Evolutionary conservation across 2,888 invertebrate species (phyloP), one percentile per base, ranked within the genome.

Genomic region (Rhimphoctona megacephalus): DNA sequence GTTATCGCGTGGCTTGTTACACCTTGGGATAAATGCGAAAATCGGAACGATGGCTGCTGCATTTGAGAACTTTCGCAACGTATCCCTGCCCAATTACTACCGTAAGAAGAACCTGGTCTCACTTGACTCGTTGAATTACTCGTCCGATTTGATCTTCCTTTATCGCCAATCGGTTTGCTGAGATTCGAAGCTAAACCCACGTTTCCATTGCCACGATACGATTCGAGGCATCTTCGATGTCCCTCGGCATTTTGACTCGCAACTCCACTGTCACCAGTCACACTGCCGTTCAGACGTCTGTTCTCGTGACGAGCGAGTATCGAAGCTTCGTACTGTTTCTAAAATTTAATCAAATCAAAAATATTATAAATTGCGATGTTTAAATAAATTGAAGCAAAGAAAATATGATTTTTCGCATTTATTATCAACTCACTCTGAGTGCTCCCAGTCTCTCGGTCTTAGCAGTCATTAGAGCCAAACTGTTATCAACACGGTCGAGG

Each of bases 391-490:
- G 1, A 5, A 25, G 4, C 1, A 11, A 57, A 25, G 11, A 22
- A 25, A 14, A 0, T 0, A 49, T 11, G 22, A 54, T 43, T 11
- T 57, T 39, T 9, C n/a, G 52, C 30, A 54, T 52, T 46, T 14
- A 1, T 1, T 22, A 4, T 7, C 1, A 67, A 90, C 93, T 92
- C 89, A 95, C 95, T 93, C 95, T 95, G 91, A 96, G 94, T 91
- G 94, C 93, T 92, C 95, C 95, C 43, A 96, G 95, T 83, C 96
- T 94, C 89, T 96, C 95, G 39, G 96, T 96, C 94, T 96, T 96
- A 1, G 96, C 95, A 33, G 95, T 95, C 91, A 96, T 94, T 89
- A 94, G 93, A 46, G 95, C 94, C 36, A 96, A 95, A 88, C 95
- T 95, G 88, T 94, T 95, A 92, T 96, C 96, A 84, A 96, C 95